Evolutionary conservation across 1,140 invertebrate genomes (phyloP), one percentile per base, ranked within the genome.

Genomic region (Acromyrmex heyeri): DNA sequence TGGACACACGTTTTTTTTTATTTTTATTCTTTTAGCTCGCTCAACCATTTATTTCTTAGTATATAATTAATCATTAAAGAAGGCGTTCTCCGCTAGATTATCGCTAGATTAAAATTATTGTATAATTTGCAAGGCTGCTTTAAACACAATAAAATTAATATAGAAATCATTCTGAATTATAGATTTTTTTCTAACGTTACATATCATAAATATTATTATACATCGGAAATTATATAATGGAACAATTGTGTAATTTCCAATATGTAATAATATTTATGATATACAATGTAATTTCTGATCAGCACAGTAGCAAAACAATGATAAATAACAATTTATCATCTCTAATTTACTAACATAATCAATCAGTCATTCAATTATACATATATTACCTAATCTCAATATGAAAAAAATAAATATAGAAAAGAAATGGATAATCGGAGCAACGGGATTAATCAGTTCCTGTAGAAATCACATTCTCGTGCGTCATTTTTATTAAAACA

Each of bases 401-500:
- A n/a, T 10, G 27, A 55, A 21, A n/a, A 50, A 18, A 53, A 30
- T 18, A 2, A 24, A 44, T 27, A 4, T n/a, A 16, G 1, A 21
- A 4, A 38, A 67, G 8, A 38, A 67, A 67, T 34, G 0, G n/a
- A 21, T 27, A n/a, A 21, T 75, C 27, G 6, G 16, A 72, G 4
- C 24, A 88, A 78, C 38, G 16, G 34, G 67, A 83, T 88, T 57
- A 75, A 75, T 18, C 57, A 50, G 24, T 78, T 67, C 7, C 24
- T 78, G 16, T 50, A 21, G 10, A 78, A 27, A 64, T 21, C n/a
- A 72, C 44, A 38, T 61, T 57, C 30, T 48, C 10, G 3, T 50
- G 3, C 24, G 38, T 27, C 2, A 48, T 16, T 65, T 65, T 61
- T 62, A 72, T 82, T 87, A 73, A 86, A 78, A 85, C 30, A 34